phyloP scores from a whole-genome alignment of 2,797 vertebrate species.

The Sylvia borin region DNA sequence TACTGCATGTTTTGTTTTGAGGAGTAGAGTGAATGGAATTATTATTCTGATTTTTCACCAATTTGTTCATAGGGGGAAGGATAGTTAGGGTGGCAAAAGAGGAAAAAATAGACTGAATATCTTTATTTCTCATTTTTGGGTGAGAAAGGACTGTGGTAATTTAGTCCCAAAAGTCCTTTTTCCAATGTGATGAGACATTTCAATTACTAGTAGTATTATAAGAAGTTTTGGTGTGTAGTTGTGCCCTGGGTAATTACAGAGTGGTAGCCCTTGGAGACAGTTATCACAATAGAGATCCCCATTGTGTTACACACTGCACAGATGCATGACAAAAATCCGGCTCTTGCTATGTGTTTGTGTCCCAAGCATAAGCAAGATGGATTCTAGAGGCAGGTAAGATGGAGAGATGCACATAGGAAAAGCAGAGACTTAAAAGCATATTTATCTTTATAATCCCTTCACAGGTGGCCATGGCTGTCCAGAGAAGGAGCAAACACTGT shows the following conservation, averaged over 20 bases:
- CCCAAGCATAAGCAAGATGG: not conserved
- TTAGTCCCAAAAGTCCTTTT: not conserved
- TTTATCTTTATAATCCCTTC: not conserved
- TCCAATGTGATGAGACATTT: not conserved
- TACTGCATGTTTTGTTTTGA: not conserved
- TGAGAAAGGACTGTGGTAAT: not conserved
- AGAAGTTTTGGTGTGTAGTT: not conserved
- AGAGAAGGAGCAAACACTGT: not conserved
- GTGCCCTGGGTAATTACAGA: not conserved
- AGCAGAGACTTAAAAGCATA: not conserved
- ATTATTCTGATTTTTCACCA: not conserved
- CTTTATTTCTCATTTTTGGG: not conserved
- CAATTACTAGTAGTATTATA: not conserved
- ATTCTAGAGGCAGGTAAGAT: not conserved
- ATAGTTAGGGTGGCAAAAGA: not conserved
- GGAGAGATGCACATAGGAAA: not conserved
- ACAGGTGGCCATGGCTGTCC: not conserved
- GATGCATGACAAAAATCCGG: not conserved
- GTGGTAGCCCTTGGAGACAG: not conserved
- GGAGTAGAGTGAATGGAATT: not conserved
- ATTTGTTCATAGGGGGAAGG: not conserved
- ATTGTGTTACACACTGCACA: not conserved
- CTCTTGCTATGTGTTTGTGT: not conserved
- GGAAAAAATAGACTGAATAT: not conserved
- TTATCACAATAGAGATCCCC: not conserved